These are phyloP conservation scores for Cephalophus harveyi DNA, from an alignment of 2,113 vertebrate genomes.

Conservation along the genomic window DNA sequence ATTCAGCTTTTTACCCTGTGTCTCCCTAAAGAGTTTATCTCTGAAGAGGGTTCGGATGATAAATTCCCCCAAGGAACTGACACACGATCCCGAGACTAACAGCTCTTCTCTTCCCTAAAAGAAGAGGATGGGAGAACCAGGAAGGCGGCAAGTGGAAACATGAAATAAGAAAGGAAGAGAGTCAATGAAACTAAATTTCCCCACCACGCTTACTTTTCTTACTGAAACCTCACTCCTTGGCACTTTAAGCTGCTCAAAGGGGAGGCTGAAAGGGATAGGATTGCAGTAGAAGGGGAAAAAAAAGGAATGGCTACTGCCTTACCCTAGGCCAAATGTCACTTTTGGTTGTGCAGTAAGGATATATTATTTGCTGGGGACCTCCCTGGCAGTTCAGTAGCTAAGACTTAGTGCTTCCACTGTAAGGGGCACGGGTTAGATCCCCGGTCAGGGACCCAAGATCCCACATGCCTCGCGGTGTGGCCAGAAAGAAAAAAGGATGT, in stretches of 20 bases:
- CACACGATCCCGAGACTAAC: not conserved
- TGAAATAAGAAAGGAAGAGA: not conserved
- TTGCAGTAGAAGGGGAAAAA: rapidly evolving
- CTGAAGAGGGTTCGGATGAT: not conserved
- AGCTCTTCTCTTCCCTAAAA: not conserved
- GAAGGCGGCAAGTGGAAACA: not conserved
- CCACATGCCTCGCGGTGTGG: not conserved
- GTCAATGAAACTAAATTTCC: not conserved
- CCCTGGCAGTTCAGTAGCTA: not conserved
- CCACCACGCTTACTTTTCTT: not conserved
- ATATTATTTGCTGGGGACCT: not conserved
- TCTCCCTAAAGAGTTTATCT: slow-evolving; percentile 25
- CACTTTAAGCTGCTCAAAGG: not conserved
- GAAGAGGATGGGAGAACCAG: not conserved
- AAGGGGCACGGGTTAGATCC: not conserved
- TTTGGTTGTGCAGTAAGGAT: too few species aligned
- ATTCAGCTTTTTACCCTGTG: not conserved
- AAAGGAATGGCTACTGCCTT: not conserved
- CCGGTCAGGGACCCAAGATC: not conserved
- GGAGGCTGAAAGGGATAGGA: not conserved
- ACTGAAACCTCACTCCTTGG: not conserved
- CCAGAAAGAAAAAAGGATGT: not conserved
- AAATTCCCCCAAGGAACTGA: not conserved
- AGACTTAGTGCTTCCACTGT: not conserved
- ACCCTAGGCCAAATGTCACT: not conserved